These are phyloP conservation scores for Rhagoletis zephyria DNA, from an alignment of 1,140 invertebrate genomes.

Conservation along the genomic window DNA sequence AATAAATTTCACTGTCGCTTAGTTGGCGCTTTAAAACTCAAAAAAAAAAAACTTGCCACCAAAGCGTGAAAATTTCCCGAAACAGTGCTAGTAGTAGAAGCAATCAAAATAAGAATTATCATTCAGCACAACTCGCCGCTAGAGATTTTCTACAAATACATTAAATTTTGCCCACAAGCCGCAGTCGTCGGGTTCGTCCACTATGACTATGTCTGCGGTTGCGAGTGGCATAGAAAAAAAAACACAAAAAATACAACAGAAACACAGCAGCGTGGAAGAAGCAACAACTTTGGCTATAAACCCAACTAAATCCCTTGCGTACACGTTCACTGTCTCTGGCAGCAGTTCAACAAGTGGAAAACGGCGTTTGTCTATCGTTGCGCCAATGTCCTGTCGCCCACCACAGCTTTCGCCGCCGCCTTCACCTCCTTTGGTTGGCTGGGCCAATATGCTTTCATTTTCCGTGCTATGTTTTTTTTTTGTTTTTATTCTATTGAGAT, in stretches of 20 bases:
- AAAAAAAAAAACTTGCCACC: too few species aligned
- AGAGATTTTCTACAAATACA: neutral
- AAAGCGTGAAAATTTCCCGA: neutral
- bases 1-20: neutral
- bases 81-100: neutral
- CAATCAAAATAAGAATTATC: neutral
- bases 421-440: neutral
- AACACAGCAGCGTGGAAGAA: neutral
- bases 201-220: conserved; percentile 19
- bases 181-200: conserved; percentile 13
- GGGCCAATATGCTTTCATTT: conserved; percentile 1
- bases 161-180: conserved; percentile 8
- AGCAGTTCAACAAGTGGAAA: conserved; percentile 43
- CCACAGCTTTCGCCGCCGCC: too few species aligned
- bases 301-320: conserved; percentile 16
- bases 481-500: neutral
- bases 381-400: conserved; percentile 15
- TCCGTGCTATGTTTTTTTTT: neutral
- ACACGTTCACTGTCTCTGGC: neutral
- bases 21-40: too few species aligned
- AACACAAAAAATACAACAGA: neutral
- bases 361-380: neutral
- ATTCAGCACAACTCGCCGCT: neutral
- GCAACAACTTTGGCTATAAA: conserved; percentile 25
- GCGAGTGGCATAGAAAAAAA: neutral